Evolutionary conservation across 2,888 invertebrate genomes (phyloP), one percentile per base, ranked within the genome.

Genomic region (Brachypterus glaber): DNA sequence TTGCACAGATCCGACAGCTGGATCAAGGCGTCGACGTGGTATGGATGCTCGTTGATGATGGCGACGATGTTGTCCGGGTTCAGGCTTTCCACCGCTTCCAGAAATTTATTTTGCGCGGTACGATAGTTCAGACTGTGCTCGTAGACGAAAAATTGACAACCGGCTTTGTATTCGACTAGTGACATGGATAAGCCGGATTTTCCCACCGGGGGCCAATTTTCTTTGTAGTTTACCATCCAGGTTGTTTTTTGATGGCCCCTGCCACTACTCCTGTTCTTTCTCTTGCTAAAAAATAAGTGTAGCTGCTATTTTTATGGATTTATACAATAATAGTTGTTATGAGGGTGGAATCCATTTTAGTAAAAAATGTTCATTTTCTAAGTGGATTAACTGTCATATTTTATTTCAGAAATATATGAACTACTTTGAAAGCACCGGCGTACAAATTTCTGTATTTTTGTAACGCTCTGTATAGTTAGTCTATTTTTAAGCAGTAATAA

Each of bases 1-100:
- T 77, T 76, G 58, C 82, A 85, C 34, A 88, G 71, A 59, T 89
- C 88, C 38, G 86, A 82, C 27, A 88, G 64, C 60, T 89, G 88
- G 38, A 89, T 73, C 34, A 87, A 65, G 1, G 83, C 75, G 60
- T 88, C 87, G 24, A 89, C 76, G 54, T 90, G 88, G 57, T 82
- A 86, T 1, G 85, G 82, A 59, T 85, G 76, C 17, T 74, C 67
- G 50, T 82, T 78, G 33, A 86, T 71, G 41, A 89, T 74, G 44
- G 73, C 82, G 47, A 83, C 76, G 48, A 89, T 77, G 58, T 81
- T 81, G 52, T 86, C 81, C 0, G 85, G 83, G 62, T 86, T 77
- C 33, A 81, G 70, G 48, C 80, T 81, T 57, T 87, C 84, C 2
- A 88, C 82, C 21, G 86, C 86, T 45, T 79, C 74, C 33, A 83